Percentiles rank a stretch among this genome's conserved stretches.
Conservation (phyloP, 2,113 vertebrate genomes). For the Fulica atra region DNA sequence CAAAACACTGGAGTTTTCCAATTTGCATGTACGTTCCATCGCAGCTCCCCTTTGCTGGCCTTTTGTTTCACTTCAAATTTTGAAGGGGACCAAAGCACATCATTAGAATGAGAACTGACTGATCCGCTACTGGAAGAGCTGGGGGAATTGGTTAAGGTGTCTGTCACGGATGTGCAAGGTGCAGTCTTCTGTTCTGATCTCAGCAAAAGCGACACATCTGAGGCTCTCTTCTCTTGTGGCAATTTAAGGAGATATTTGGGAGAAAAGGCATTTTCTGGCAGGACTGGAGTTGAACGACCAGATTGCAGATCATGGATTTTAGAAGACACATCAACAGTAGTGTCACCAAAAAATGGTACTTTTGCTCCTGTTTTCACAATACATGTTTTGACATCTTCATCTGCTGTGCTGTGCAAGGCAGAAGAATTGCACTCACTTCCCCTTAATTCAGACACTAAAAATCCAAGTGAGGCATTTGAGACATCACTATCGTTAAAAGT, state of each 20-base stretch:
- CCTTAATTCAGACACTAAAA: background rate
- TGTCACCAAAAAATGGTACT: background rate
- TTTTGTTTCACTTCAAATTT: background rate
- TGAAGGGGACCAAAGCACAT: background rate
- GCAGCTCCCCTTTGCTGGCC: background rate
- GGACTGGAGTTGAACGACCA: background rate
- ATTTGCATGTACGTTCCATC: background rate
- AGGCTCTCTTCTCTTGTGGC: constrained; percentile 21
- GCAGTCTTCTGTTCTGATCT: background rate
- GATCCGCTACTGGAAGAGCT: background rate
- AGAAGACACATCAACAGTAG: background rate
- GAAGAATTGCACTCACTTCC: background rate
- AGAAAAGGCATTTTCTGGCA: constrained; percentile 43
- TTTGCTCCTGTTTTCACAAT: background rate
- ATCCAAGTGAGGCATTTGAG: background rate
- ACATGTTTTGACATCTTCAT: background rate
- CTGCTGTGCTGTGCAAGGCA: background rate
- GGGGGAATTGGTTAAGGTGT: background rate
- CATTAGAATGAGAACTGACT: background rate
- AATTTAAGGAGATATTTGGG: constrained; percentile 80
- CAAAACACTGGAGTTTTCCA: constrained; percentile 1
- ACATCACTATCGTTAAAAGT: background rate
- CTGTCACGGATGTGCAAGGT: background rate
- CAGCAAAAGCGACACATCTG: background rate
- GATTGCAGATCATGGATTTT: background rate